phyloP scores from a whole-genome alignment of 2,888 invertebrate species.

The Pharmacophagus antenor region DNA sequence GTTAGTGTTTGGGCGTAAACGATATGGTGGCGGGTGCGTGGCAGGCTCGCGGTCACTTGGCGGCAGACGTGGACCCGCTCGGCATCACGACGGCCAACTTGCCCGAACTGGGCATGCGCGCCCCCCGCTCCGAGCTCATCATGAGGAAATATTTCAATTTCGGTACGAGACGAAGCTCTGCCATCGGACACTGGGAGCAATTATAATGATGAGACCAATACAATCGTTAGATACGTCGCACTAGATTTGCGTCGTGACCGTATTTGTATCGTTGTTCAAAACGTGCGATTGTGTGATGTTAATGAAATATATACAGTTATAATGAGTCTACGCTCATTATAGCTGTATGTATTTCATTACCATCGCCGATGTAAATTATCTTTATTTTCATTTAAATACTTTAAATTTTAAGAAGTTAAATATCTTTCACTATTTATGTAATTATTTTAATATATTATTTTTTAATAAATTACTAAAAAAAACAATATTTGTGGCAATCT shows the following conservation, averaged over 20 bases:
- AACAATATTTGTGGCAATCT: background rate
- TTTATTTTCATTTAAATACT: no score
- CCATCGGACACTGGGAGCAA: slow-evolving; percentile 13
- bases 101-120: slow-evolving; percentile 76
- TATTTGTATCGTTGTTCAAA: background rate
- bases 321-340: background rate
- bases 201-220: slow-evolving; percentile 10
- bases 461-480: background rate
- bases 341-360: no score
- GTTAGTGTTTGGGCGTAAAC: slow-evolving; percentile 51
- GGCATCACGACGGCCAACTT: slow-evolving; percentile 90
- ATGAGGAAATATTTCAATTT: slow-evolving; percentile 81
- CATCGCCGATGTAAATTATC: no score
- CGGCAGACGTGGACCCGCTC: slow-evolving; percentile 95
- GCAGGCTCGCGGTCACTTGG: slow-evolving; percentile 96
- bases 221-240: slow-evolving; percentile 20
- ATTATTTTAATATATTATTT: background rate
- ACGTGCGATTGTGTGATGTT: background rate
- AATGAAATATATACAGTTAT: background rate
- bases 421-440: no score
- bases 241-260: slow-evolving; percentile 26
- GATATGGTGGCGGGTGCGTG: slow-evolving; percentile 65
- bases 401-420: no score
- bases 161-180: slow-evolving; percentile 60
- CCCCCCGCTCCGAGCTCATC: slow-evolving; percentile 77